phyloP scores from a whole-genome alignment of 2,797 vertebrate genomes.

The Oreonectes daqikongensis region DNA sequence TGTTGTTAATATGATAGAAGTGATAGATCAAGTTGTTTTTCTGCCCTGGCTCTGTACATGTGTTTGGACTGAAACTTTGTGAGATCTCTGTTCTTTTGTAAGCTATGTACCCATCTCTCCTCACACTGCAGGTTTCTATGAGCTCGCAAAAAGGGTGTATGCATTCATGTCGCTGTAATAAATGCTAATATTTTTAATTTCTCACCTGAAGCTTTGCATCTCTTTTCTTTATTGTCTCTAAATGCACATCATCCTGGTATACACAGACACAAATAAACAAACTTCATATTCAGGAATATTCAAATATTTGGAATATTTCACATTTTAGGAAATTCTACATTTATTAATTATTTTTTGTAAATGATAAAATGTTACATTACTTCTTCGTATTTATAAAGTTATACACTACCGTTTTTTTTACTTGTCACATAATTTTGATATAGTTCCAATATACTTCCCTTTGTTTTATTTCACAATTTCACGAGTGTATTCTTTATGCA shows the following conservation, averaged over 20 bases:
- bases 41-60: slow-evolving; percentile 39
- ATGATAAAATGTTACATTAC: neutral
- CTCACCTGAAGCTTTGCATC: slow-evolving; percentile 75
- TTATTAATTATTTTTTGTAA: too few species aligned
- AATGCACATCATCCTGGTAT: neutral
- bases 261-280: neutral
- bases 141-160: slow-evolving; percentile 75
- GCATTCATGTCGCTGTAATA: slow-evolving; percentile 82
- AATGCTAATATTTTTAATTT: slow-evolving; percentile 86
- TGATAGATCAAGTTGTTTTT: slow-evolving; percentile 18
- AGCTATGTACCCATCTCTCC: slow-evolving; percentile 65
- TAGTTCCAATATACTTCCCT: too few species aligned
- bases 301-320: too few species aligned
- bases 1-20: slow-evolving; percentile 34
- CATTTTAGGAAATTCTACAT: too few species aligned
- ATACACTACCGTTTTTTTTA: too few species aligned
- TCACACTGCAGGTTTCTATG: slow-evolving; percentile 69
- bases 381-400: neutral
- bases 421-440: too few species aligned
- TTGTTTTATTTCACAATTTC: too few species aligned
- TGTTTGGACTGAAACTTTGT: slow-evolving; percentile 56
- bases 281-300: neutral
- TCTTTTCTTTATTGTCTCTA: slow-evolving; percentile 45
- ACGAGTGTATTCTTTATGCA: neutral
- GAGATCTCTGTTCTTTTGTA: slow-evolving; percentile 63